These are phyloP conservation scores for Mastacembelus armatus DNA, from an alignment of 2,797 vertebrate species.

Conservation along the genomic window DNA sequence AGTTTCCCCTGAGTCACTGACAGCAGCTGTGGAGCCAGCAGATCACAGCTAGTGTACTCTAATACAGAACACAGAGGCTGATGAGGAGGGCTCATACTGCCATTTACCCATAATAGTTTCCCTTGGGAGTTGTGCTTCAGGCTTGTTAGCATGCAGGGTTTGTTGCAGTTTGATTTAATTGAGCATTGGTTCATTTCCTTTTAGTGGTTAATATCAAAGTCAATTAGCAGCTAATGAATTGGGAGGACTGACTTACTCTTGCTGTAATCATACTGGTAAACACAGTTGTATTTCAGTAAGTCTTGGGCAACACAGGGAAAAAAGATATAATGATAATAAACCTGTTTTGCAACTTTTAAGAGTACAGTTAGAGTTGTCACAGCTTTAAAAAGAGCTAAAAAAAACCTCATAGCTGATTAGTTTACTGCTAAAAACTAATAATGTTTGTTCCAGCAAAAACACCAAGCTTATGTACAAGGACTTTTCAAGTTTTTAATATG, in stretches of 20 bases:
- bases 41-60: conserved; percentile 19
- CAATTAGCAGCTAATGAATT: conserved; percentile 38
- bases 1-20: conserved; percentile 57
- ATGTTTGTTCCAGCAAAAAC: neutral
- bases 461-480: neutral
- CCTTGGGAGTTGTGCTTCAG: conserved; percentile 26
- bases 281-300: neutral
- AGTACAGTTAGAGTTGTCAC: too few species aligned
- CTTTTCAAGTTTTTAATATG: neutral
- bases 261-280: neutral
- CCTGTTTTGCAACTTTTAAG: too few species aligned
- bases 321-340: too few species aligned
- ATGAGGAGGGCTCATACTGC: conserved; percentile 7
- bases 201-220: conserved; percentile 53
- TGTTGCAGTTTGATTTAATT: conserved; percentile 51
- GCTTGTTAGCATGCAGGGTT: conserved; percentile 35
- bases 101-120: conserved; percentile 22
- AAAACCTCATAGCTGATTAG: too few species aligned
- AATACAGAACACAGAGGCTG: conserved; percentile 18
- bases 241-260: neutral
- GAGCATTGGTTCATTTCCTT: conserved; percentile 36
- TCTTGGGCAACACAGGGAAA: too few species aligned
- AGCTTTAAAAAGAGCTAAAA: too few species aligned
- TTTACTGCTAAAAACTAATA: too few species aligned
- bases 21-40: conserved; percentile 46